phyloP scores from a whole-genome alignment of 2,797 vertebrate genomes.

The Siniperca obscura region DNA sequence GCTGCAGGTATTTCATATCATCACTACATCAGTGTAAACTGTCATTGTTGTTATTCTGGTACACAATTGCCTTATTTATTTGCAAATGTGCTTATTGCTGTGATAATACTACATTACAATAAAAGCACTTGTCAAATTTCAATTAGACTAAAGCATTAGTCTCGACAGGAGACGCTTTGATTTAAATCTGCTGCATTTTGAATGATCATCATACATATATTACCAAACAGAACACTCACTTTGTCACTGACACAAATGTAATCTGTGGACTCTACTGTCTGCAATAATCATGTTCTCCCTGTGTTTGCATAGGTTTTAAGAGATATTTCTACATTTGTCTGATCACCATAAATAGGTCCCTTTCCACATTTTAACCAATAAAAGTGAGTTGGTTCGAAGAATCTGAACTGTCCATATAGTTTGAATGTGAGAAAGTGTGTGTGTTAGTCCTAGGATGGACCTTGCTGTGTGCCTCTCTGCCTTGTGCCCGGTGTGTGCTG shows the following conservation, averaged over 20 bases:
- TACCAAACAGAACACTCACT: background rate
- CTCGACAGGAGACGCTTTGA: conserved; percentile 3
- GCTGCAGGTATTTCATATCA: conserved; percentile 10
- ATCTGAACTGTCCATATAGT: background rate
- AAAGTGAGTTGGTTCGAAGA: conserved; percentile 1
- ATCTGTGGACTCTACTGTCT: background rate
- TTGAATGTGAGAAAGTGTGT: conserved; percentile 18
- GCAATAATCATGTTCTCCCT: background rate
- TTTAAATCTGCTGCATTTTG: conserved; percentile 28
- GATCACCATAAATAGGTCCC: background rate
- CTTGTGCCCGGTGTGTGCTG: conserved; percentile 5
- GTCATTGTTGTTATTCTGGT: background rate
- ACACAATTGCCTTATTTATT: background rate
- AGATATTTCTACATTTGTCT: conserved; percentile 6
- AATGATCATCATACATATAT: conserved; percentile 10
- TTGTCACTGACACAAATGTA: background rate
- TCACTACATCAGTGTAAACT: background rate
- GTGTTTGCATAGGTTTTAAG: background rate
- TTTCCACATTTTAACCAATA: conserved; percentile 12
- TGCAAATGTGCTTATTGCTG: background rate
- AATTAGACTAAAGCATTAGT: conserved; percentile 19
- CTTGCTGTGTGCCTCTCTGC: background rate
- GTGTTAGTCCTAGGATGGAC: background rate
- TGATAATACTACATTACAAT: conserved; percentile 12
- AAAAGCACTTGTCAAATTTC: conserved; percentile 27